Percentiles rank a stretch among this genome's conserved stretches.
Evolutionary conservation across 2,888 invertebrate genomes (phyloP).

Genomic region (Sceliomorpha sp.): DNA sequence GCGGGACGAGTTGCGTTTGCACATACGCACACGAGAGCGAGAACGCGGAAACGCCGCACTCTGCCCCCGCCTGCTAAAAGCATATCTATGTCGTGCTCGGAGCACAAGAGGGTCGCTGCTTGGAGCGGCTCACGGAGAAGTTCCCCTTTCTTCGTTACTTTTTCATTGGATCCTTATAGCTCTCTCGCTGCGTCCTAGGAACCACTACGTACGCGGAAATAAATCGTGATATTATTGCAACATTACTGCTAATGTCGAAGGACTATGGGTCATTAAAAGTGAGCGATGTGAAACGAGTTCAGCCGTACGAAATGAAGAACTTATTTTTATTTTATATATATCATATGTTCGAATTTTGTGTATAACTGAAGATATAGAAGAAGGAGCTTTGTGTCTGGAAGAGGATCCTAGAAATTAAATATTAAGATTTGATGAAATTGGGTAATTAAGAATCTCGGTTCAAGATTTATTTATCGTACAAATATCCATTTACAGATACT

Average conservation of each 20-base stretch:
- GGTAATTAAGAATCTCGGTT: no score
- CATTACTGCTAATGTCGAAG: constrained; percentile 38
- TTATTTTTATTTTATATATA: no score
- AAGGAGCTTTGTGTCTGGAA: no score
- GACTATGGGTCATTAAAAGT: constrained; percentile 11
- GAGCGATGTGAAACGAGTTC: no score
- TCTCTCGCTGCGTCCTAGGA: constrained; percentile 44
- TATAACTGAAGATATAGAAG: no score
- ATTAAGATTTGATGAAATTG: no score
- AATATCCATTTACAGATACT: no score
- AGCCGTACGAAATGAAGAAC: no score
- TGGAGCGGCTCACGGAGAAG: constrained; percentile 31
- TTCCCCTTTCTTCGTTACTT: constrained; percentile 55
- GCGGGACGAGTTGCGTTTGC: constrained; percentile 42
- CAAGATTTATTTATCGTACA: no score
- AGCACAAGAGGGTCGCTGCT: constrained; percentile 56
- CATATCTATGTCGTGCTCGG: constrained; percentile 78
- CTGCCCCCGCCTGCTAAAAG: constrained; percentile 77
- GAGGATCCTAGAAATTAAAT: no score
- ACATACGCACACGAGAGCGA: constrained; percentile 59
- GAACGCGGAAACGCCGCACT: constrained; percentile 72
- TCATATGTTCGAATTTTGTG: no score
- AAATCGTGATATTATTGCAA: constrained; percentile 34
- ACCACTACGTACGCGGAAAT: constrained; percentile 46
- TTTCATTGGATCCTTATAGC: constrained; percentile 55